Conservation (phyloP, 1,140 invertebrate species). For the Cylas formicarius region DNA sequence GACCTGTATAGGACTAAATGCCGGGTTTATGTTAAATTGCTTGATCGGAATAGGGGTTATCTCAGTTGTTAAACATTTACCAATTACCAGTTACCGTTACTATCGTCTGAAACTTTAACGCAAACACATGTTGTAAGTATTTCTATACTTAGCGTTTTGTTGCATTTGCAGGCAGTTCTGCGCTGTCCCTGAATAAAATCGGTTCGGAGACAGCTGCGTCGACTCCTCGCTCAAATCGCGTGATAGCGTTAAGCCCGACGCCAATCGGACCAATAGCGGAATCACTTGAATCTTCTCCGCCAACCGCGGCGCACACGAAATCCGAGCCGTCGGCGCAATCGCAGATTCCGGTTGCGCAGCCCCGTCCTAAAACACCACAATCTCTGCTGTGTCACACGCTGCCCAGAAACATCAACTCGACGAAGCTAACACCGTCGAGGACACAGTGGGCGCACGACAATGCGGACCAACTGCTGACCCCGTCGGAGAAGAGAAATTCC, state of each 20-base stretch:
- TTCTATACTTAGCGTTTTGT: too few relatives aligned
- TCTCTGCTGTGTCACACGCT: slow-evolving; percentile 43
- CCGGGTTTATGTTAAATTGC: too few relatives aligned
- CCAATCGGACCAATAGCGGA: slow-evolving; percentile 60
- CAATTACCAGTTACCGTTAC: too few relatives aligned
- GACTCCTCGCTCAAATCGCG: slow-evolving; percentile 40
- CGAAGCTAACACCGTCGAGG: slow-evolving; percentile 27
- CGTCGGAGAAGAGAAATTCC: slow-evolving; percentile 28
- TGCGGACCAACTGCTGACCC: slow-evolving; percentile 26
- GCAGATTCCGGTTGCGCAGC: background rate
- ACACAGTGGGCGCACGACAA: slow-evolving; percentile 29
- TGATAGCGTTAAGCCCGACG: slow-evolving; percentile 41
- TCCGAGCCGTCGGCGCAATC: slow-evolving; percentile 24
- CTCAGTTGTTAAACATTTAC: too few relatives aligned
- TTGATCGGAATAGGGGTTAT: too few relatives aligned
- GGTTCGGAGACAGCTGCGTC: slow-evolving; percentile 38
- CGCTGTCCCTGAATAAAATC: slow-evolving; percentile 65
- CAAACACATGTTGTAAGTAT: too few relatives aligned
- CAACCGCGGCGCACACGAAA: slow-evolving; percentile 28
- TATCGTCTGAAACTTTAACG: too few relatives aligned
- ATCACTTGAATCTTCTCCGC: slow-evolving; percentile 45
- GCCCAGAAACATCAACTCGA: slow-evolving; percentile 42
- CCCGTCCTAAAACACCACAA: slow-evolving; percentile 40
- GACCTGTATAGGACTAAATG: too few relatives aligned
- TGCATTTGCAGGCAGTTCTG: slow-evolving; percentile 60